Conservation (phyloP, 2,797 vertebrate species). For the Taeniopygia guttata region DNA sequence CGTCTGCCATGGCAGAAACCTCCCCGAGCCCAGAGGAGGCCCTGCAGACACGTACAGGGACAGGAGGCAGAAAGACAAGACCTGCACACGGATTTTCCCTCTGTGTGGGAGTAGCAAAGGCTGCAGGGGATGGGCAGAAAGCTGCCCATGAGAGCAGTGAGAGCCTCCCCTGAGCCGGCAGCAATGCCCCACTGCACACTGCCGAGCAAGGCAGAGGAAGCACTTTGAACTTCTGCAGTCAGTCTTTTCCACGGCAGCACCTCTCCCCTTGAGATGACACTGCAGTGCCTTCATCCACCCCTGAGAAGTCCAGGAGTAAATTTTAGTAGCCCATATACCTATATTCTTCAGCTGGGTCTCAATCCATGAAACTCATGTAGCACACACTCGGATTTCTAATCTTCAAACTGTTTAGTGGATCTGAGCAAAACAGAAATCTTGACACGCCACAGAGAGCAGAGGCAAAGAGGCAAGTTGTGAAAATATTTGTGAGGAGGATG, state of each 20-base stretch:
- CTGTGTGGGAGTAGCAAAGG: neutral
- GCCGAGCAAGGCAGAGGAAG: neutral
- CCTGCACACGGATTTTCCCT: accelerated
- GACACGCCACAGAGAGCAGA: neutral
- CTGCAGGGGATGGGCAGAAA: neutral
- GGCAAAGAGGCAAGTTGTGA: neutral
- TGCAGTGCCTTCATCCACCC: neutral
- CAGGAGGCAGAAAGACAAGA: neutral
- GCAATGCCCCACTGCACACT: neutral
- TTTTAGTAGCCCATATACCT: neutral
- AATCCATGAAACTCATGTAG: neutral
- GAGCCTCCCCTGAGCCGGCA: neutral
- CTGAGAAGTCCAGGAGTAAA: neutral
- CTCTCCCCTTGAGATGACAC: neutral
- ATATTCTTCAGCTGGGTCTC: neutral
- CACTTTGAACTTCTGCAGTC: neutral
- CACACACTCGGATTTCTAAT: neutral
- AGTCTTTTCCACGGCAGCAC: neutral
- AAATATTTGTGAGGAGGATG: neutral
- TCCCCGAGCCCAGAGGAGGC: neutral
- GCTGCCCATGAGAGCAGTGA: neutral
- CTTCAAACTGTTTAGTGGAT: neutral
- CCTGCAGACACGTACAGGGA: neutral
- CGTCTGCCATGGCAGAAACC: neutral
- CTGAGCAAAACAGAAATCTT: neutral